Evolutionary conservation across 1,140 invertebrate genomes (phyloP).

Genomic region (Pristionchus pacificus): DNA sequence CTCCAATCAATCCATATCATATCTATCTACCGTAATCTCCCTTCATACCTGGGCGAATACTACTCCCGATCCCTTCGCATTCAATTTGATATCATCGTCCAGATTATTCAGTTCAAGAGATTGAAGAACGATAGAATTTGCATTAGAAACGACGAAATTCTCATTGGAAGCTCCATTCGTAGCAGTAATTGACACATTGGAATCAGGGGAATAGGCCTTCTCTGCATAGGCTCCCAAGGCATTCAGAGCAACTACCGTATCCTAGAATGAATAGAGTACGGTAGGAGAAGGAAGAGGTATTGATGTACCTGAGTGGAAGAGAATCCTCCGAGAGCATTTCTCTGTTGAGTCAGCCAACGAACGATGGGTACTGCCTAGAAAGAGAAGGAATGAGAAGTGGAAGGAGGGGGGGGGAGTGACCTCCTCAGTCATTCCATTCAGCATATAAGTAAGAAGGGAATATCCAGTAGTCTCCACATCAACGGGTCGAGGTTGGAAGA

Average conservation of each 20-base stretch:
- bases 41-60: constrained; percentile 47
- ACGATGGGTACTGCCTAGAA: constrained; percentile 74
- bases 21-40: not conserved
- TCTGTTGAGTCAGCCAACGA: constrained; percentile 76
- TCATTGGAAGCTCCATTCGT: constrained; percentile 44
- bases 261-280: constrained; percentile 44
- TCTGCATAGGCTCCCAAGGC: constrained; percentile 59
- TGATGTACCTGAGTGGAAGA: constrained; percentile 66
- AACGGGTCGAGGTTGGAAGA: constrained; percentile 67
- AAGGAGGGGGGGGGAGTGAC: not conserved
- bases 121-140: constrained; percentile 56
- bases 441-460: constrained; percentile 68
- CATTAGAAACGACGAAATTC: constrained; percentile 41
- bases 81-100: constrained; percentile 41
- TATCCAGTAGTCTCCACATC: constrained; percentile 82
- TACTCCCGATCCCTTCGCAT: constrained; percentile 45
- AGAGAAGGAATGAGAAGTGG: constrained; percentile 39
- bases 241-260: constrained; percentile 62
- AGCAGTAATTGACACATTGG: constrained; percentile 42
- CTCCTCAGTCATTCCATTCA: constrained; percentile 59
- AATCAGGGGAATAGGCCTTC: constrained; percentile 42
- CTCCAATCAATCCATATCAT: not conserved
- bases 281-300: constrained; percentile 46
- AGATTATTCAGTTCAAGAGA: constrained; percentile 48
- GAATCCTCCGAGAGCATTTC: constrained; percentile 77